Base-by-base conservation (phyloP, 2,113 vertebrate species). In the Salvelinus namaycush region DNA sequence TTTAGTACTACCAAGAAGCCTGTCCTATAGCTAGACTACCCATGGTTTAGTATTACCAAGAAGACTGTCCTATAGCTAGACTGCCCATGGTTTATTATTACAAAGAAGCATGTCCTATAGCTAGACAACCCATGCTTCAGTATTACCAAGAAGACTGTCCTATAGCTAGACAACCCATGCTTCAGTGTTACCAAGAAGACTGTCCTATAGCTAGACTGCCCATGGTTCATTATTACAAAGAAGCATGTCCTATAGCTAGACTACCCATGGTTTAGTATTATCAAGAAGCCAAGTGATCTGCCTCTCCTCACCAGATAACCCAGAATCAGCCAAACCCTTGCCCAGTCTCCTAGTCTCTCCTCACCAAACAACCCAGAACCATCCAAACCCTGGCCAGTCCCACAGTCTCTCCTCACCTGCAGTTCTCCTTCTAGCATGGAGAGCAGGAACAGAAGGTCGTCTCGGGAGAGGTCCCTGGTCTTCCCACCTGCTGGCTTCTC, bases 371-470 rank as follows among this genome's bases (percentile, higher is more conserved):
- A 31, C 31, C 39, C 39, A 29, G 18, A 11, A n/a, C 49, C 60
- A 27, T 26, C 16, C 26, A 6, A 34, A 34, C 24, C 5, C 12
- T 59, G 4, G 24, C 3, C 48, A 18, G 11, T 6, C 26, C 9
- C 71, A 34, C 71, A 34, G 20, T 29, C n/a, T 29, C 49, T 54
- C 79, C 83, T 94, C 78, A 99, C 98, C 97, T 99, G 97, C 66
- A 99, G 83, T 90, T 99, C 97, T 86, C 98, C 98, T 82, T 99
- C 98, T 2, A 99, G 93, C 86, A 99, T 90, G 81, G 97, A 99
- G 74, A 99, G 95, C 44, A 99, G 95, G 83, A 99, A 97, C 77
- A 99, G 88, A 7, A 99, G 91, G 84, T 99, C 97, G 31, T 99
- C 97, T 70, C 93, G 91, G 82, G 97, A 98, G 34, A 99, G 97